Conservation (phyloP, 2,797 vertebrate genomes). For the Aphelocoma californica region DNA sequence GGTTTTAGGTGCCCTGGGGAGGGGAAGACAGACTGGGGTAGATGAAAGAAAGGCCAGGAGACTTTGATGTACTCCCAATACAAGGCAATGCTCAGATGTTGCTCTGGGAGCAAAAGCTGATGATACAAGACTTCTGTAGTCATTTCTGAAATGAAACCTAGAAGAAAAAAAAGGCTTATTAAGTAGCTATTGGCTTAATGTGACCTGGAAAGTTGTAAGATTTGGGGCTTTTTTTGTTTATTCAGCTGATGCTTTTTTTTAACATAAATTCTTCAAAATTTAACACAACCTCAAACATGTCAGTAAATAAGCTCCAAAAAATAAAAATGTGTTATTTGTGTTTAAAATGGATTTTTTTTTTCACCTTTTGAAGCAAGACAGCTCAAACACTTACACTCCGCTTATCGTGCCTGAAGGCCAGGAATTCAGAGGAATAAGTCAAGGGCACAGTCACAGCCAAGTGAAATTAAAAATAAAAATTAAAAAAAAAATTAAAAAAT, state of each 20-base stretch:
- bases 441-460: constrained; percentile 39
- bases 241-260: neutral
- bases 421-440: constrained; percentile 37
- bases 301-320: neutral
- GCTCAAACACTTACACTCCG: neutral
- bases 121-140: neutral
- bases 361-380: neutral
- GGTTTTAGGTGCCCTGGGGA: neutral
- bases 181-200: neutral
- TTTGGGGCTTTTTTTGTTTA: neutral
- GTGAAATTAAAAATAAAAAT: neutral
- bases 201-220: neutral
- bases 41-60: constrained; percentile 7
- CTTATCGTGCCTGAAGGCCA: constrained; percentile 36
- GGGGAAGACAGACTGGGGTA: neutral
- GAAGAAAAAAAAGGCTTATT: neutral
- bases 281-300: neutral
- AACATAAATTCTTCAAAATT: neutral
- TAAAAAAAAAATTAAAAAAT: neutral
- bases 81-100: neutral
- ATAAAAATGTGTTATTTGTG: neutral
- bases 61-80: neutral
- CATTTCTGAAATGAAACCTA: constrained; percentile 25
- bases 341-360: neutral
- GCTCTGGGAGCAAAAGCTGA: constrained; percentile 16